These are phyloP conservation scores for Stratiomys singularior DNA, from an alignment of 2,888 invertebrate species.

Conservation along the genomic window DNA sequence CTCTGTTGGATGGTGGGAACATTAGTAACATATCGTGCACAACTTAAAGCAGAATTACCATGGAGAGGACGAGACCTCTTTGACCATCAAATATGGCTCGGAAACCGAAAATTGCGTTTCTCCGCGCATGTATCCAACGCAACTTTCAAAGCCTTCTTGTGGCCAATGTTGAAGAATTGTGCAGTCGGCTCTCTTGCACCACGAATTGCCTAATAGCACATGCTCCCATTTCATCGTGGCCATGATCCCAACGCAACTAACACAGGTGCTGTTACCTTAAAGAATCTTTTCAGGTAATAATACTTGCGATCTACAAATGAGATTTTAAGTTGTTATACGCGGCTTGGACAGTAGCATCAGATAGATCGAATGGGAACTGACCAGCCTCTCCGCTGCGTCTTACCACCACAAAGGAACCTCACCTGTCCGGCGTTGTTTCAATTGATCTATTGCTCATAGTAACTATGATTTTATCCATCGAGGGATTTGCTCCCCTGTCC, in stretches of 20 bases:
- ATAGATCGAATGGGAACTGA: not conserved
- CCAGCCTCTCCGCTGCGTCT: slow-evolving; percentile 14
- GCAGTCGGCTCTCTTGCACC: too few relatives aligned
- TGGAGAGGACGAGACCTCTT: not conserved
- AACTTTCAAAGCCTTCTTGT: too few relatives aligned
- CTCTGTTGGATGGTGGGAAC: not conserved
- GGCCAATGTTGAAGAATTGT: too few relatives aligned
- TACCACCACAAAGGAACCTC: not conserved
- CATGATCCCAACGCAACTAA: too few relatives aligned
- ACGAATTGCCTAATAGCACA: too few relatives aligned
- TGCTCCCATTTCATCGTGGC: too few relatives aligned
- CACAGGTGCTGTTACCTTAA: too few relatives aligned
- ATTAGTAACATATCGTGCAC: not conserved
- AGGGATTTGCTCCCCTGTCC: not conserved
- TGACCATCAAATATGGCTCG: too few relatives aligned
- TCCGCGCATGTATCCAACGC: too few relatives aligned
- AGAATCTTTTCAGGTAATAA: not conserved
- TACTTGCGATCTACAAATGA: not conserved
- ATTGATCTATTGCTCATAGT: slow-evolving; percentile 36
- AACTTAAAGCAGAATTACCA: not conserved
- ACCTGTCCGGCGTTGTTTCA: slow-evolving; percentile 13
- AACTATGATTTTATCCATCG: slow-evolving; percentile 1
- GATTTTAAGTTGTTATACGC: not conserved
- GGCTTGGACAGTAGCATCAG: slow-evolving; percentile 1
- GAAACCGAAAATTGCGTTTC: too few relatives aligned